Conservation (phyloP, 2,888 invertebrate genomes). For the Doris montereyensis region DNA sequence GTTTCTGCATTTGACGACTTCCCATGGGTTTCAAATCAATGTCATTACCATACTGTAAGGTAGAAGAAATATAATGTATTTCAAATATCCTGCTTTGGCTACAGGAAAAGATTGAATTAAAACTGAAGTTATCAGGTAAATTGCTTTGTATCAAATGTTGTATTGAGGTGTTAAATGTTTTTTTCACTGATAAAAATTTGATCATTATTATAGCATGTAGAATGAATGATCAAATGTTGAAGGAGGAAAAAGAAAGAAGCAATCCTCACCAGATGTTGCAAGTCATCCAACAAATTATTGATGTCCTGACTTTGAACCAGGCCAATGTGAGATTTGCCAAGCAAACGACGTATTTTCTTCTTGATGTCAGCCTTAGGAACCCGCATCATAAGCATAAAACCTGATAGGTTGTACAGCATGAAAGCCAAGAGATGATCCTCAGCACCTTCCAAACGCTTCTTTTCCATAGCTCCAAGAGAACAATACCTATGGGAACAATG, state of each 20-base stretch:
- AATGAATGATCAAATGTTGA: too few species aligned
- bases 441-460: conserved; percentile 95
- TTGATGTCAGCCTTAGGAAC: conserved; percentile 82
- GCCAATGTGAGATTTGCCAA: conserved; percentile 99
- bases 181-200: background rate
- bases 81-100: too few species aligned
- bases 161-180: background rate
- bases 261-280: conserved; percentile 90
- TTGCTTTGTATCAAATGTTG: background rate
- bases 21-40: conserved; percentile 96
- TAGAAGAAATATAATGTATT: conserved; percentile 8
- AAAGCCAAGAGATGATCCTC: conserved; percentile 96
- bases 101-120: background rate
- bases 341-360: conserved; percentile 82
- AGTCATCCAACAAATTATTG: conserved; percentile 94
- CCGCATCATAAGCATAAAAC: conserved; percentile 93
- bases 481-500: conserved; percentile 79
- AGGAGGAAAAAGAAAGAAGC: too few species aligned
- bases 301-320: conserved; percentile 97
- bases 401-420: conserved; percentile 95
- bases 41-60: conserved; percentile 92
- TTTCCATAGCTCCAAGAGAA: conserved; percentile 83
- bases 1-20: conserved; percentile 94
- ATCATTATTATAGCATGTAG: too few species aligned
- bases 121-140: too few species aligned